Evolutionary conservation across 23 tunicate genomes (phyloP).

Genomic region (Halocynthia aurantium): DNA sequence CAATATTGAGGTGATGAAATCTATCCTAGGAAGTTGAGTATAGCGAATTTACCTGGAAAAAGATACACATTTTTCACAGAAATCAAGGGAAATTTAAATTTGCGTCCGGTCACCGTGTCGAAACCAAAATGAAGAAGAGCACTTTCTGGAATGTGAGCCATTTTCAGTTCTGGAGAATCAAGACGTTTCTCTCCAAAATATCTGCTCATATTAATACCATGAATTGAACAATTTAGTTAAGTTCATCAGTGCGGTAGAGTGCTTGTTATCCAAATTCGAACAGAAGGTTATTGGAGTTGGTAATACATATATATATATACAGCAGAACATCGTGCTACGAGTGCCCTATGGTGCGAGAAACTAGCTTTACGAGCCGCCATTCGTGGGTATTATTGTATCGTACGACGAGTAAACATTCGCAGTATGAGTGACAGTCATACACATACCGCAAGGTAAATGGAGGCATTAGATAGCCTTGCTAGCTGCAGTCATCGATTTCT

Average conservation of each 20-base stretch:
- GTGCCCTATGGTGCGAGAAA: not conserved
- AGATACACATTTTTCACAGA: constrained; percentile 74
- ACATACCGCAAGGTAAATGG: no score
- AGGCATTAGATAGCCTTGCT: no score
- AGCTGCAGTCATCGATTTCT: no score
- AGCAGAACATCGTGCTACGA: not conserved
- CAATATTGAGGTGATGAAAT: not conserved
- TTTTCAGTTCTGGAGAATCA: constrained; percentile 88
- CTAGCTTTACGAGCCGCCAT: not conserved
- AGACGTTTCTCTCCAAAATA: constrained; percentile 60
- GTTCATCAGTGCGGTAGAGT: no score
- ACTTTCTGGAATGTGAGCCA: constrained; percentile 73
- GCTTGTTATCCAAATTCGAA: no score
- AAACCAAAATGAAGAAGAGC: constrained; percentile 62
- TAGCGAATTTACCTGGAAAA: constrained; percentile 57
- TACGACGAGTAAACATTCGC: no score
- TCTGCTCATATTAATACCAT: constrained; percentile 12
- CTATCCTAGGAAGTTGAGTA: no score
- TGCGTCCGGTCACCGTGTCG: constrained; percentile 46
- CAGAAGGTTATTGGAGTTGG: no score
- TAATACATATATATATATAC: not conserved
- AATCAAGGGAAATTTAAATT: constrained; percentile 69
- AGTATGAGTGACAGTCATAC: no score
- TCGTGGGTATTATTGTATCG: no score
- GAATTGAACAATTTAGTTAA: no score